phyloP scores from a whole-genome alignment of 2,113 vertebrate species.

The Chionis minor region DNA sequence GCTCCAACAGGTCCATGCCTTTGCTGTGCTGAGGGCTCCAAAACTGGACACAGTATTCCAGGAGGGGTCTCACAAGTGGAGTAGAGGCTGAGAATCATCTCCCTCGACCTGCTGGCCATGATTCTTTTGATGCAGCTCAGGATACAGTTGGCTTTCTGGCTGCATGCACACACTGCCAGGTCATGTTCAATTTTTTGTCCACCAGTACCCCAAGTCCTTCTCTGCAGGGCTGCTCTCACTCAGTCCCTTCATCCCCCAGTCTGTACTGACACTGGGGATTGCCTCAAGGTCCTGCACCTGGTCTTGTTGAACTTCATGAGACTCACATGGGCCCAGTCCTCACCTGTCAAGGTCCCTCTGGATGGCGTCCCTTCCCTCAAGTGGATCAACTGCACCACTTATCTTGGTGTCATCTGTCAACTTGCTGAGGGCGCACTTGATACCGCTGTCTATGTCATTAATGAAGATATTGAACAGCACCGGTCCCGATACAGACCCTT shows the following conservation, averaged over 20 bases:
- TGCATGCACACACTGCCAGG: rapidly evolving
- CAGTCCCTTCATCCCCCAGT: not conserved
- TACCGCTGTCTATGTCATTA: not conserved
- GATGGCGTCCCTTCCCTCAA: not conserved
- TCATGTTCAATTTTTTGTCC: not conserved
- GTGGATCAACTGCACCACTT: not conserved
- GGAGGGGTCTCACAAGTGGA: not conserved
- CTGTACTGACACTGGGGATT: not conserved
- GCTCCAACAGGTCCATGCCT: too few species aligned
- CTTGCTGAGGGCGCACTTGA: not conserved
- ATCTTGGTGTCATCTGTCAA: not conserved
- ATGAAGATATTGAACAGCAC: not conserved
- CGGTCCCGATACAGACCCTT: rapidly evolving
- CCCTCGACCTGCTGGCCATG: rapidly evolving
- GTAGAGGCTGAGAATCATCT: not conserved
- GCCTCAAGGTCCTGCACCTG: not conserved
- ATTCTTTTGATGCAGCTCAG: not conserved
- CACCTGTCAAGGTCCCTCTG: not conserved
- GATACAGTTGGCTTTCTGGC: not conserved
- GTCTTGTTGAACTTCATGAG: not conserved
- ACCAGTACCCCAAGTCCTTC: too few species aligned
- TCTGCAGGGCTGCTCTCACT: not conserved
- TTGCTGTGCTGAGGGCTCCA: too few species aligned
- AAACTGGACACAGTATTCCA: rapidly evolving
- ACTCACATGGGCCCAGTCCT: rapidly evolving